Conservation (phyloP, 2,888 invertebrate genomes). For the Chaetogeoica ovagalla region DNA sequence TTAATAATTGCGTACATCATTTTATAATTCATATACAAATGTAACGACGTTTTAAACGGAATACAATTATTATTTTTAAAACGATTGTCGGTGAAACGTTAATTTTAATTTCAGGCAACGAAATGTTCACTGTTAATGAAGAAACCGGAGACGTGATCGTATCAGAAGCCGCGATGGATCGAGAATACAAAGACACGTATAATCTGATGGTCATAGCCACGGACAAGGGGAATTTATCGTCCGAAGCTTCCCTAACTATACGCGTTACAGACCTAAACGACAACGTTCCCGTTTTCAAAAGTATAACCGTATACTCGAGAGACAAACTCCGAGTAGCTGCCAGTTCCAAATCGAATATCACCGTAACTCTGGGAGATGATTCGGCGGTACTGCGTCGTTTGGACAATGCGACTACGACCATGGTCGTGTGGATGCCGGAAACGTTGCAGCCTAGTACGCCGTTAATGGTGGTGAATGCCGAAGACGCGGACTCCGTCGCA, state of each 20-base stretch:
- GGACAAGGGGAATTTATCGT: constrained; percentile 72
- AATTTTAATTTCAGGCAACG: constrained; percentile 61
- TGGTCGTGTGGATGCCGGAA: constrained; percentile 73
- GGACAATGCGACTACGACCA: constrained; percentile 60
- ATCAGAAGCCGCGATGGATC: constrained; percentile 67
- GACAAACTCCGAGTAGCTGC: constrained; percentile 28
- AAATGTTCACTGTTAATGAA: constrained; percentile 72
- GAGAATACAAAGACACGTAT: constrained; percentile 73
- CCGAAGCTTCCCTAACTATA: constrained; percentile 73
- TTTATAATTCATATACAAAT: too few species aligned
- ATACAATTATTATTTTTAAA: too few species aligned
- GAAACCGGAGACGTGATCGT: constrained; percentile 68
- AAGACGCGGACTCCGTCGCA: constrained; percentile 72
- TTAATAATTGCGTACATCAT: too few species aligned
- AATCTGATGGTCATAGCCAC: constrained; percentile 73
- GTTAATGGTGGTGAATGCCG: constrained; percentile 71
- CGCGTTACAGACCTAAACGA: constrained; percentile 79
- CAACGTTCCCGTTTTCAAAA: constrained; percentile 72
- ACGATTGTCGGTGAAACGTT: background rate
- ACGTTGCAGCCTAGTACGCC: constrained; percentile 72
- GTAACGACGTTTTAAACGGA: too few species aligned
- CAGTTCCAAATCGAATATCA: constrained; percentile 11
- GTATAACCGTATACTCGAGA: constrained; percentile 68
- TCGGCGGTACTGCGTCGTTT: constrained; percentile 15
- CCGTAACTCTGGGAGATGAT: constrained; percentile 24